Conservation (phyloP, 2,113 vertebrate genomes). For the Gopherus flavomarginatus region DNA sequence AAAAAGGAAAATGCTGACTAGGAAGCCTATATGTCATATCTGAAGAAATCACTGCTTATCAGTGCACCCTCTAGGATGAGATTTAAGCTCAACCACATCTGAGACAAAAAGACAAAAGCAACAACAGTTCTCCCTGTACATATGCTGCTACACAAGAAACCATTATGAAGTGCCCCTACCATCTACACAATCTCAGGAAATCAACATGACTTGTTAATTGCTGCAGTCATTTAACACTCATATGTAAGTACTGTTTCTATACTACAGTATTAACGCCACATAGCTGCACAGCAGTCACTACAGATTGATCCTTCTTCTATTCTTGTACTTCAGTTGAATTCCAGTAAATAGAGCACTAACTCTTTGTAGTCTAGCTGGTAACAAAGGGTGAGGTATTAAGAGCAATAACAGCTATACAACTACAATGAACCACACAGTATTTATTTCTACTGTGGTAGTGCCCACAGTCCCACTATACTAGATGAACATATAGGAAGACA, state of each 20-base stretch:
- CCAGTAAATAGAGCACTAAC: neutral
- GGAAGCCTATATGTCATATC: neutral
- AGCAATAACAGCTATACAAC: neutral
- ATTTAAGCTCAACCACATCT: rapidly evolving
- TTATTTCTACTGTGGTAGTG: neutral
- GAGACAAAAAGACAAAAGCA: neutral
- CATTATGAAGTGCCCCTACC: neutral
- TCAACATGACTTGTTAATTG: neutral
- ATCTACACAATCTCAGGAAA: neutral
- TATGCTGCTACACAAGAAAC: neutral
- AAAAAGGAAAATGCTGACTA: neutral
- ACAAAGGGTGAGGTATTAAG: neutral
- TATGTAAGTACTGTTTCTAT: neutral
- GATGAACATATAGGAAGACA: neutral
- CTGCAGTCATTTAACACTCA: rapidly evolving
- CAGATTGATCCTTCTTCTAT: neutral
- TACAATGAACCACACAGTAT: rapidly evolving
- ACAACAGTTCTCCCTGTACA: neutral
- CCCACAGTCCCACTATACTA: neutral
- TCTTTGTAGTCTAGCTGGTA: neutral
- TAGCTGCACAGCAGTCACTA: neutral
- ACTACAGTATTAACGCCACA: neutral
- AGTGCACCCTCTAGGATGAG: neutral
- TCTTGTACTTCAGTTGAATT: neutral
- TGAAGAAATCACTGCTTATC: neutral